These are phyloP conservation scores for Epirrita christyi DNA, from an alignment of 2,888 invertebrate genomes.

Conservation along the genomic window DNA sequence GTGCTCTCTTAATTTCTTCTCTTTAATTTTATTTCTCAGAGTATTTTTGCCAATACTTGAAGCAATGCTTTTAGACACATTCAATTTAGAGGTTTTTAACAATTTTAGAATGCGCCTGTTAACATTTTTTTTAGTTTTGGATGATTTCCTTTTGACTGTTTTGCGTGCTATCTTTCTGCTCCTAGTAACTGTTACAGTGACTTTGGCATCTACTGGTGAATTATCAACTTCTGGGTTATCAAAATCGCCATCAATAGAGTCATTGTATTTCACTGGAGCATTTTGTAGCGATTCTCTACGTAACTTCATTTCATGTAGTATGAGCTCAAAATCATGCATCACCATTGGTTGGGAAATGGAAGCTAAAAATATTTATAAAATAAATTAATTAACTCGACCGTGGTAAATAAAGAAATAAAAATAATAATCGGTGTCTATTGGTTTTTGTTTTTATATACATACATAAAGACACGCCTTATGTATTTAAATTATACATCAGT, in stretches of 20 bases:
- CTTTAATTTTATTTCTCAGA: slow-evolving; percentile 7
- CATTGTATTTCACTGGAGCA: slow-evolving; percentile 13
- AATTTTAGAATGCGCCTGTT: slow-evolving; percentile 15
- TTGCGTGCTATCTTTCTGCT: slow-evolving; percentile 8
- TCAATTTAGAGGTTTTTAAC: slow-evolving; percentile 9
- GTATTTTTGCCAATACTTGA: slow-evolving; percentile 15
- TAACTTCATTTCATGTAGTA: slow-evolving; percentile 39
- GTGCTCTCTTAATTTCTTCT: slow-evolving; percentile 20
- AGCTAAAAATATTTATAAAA: slow-evolving; percentile 10
- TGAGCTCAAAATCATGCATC: slow-evolving; percentile 38
- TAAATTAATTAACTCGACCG: too few relatives aligned
- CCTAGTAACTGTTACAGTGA: slow-evolving; percentile 1
- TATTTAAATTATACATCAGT: too few relatives aligned
- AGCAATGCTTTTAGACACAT: slow-evolving; percentile 7
- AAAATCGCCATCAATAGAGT: slow-evolving; percentile 16
- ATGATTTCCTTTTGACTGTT: slow-evolving; percentile 11
- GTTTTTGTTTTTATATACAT: too few relatives aligned
- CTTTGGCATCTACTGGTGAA: slow-evolving; percentile 1
- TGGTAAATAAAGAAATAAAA: background rate
- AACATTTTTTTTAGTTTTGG: slow-evolving; percentile 8
- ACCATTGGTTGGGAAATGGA: slow-evolving; percentile 31
- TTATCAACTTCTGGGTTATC: slow-evolving; percentile 8
- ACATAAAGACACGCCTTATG: too few relatives aligned
- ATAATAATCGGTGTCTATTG: too few relatives aligned
- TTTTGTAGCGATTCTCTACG: slow-evolving; percentile 21